Base-by-base conservation (phyloP, 2,888 invertebrate species). In the Acronicta alni region DNA sequence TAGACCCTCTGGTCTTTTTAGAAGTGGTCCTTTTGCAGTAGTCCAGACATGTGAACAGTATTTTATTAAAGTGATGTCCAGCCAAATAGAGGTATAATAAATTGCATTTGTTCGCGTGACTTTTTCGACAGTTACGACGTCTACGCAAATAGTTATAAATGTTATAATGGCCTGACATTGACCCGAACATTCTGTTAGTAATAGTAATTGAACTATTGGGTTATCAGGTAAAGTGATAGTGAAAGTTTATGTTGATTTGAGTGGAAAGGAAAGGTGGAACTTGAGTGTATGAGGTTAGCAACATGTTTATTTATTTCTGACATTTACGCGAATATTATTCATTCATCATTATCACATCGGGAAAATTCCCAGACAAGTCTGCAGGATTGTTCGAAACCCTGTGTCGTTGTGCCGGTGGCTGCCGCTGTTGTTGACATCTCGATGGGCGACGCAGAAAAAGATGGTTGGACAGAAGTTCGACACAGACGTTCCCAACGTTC, bases 61-160 rank as follows among this genome's bases (percentile, higher is more conserved):
- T 47, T 35, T 59, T 71, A 65, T 55, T 54, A 67, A 67, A 47
- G 44, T 45, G 61, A 46, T 68, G 61, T 72, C 71, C 61, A 61
- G 43, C 54, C 58, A 75, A 67, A 77, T 77, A 77, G 57, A 75
- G 69, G 48, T 43, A 59, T 65, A 65, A 75, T 72, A 75, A 69
- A 77, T 75, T 72, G 77, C 75, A 77, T 58, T 75, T 16, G 72
- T 55, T 75, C 49, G 78, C 76, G 77, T 79, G 79, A 74, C 79
- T 74, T 52, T 75, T 62, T 67, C 43, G 69, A 52, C 62, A 55
- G 61, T 62, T 65, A 78, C 63, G 75, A 75, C 57, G 68, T 67
- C 64, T 66, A 63, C 66, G 58, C 35, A 56, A 63, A 66, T 56
- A 55, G 63, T 56, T 56, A 32, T 32, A 60, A 66, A 52, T 55